These are phyloP conservation scores for Himantopus leucocephalus DNA, from an alignment of 2,113 vertebrate species.

Conservation along the genomic window DNA sequence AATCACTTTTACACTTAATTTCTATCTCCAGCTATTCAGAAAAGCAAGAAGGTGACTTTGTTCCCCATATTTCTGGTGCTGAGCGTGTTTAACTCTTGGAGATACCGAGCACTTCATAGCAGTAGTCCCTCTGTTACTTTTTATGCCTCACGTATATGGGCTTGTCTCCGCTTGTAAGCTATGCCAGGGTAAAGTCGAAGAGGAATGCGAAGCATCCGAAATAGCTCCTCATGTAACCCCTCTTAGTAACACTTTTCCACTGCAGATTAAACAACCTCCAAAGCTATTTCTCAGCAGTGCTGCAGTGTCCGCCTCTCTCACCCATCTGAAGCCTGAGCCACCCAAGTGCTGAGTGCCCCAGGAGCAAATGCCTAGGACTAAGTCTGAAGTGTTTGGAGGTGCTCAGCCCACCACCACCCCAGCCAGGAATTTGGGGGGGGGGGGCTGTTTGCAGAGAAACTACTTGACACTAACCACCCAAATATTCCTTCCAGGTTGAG, in stretches of 20 bases:
- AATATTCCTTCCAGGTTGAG: constrained; percentile 19
- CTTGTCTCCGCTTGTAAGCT: neutral
- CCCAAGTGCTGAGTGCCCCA: accelerated
- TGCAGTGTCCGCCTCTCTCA: accelerated
- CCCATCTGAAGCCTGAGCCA: neutral
- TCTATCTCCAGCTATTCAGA: neutral
- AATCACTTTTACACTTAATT: neutral
- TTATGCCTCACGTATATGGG: neutral
- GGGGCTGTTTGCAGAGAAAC: neutral
- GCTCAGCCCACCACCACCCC: neutral
- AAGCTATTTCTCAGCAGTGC: accelerated
- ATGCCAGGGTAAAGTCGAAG: neutral
- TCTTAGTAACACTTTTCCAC: neutral
- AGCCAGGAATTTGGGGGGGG: neutral
- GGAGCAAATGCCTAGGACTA: accelerated
- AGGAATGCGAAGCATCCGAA: neutral
- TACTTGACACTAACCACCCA: neutral
- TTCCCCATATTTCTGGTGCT: neutral
- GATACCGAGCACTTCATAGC: neutral
- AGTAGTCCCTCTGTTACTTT: neutral
- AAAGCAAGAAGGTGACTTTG: neutral
- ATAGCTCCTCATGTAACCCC: neutral
- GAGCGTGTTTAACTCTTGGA: neutral
- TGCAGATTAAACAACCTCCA: neutral
- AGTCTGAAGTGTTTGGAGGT: neutral